A percentile compares a stretch with the other conserved stretches of the same genome.
Conservation (phyloP, 2,888 invertebrate species). For the Aproaerema taeniolella region DNA sequence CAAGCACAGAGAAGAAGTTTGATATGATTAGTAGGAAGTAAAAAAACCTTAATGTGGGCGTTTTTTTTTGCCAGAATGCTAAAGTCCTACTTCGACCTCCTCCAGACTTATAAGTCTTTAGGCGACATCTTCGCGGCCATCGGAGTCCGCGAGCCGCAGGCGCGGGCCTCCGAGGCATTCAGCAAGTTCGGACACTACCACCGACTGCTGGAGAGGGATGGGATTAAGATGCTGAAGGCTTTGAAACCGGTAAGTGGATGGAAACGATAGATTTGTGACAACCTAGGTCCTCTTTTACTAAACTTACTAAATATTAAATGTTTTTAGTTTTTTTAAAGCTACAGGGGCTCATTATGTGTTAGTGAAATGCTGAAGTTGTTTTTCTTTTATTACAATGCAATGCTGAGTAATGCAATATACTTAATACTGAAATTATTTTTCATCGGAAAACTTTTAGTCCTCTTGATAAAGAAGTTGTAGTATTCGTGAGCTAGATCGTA, state of each 20-base stretch:
- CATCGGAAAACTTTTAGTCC: too few relatives aligned
- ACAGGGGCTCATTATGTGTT: too few relatives aligned
- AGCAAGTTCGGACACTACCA: slow-evolving; percentile 96
- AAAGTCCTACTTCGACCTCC: slow-evolving; percentile 91
- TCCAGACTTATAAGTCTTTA: slow-evolving; percentile 92
- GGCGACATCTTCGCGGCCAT: slow-evolving; percentile 97
- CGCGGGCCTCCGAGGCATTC: slow-evolving; percentile 96
- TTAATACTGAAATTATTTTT: too few relatives aligned
- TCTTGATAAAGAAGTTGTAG: too few relatives aligned
- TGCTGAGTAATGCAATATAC: too few relatives aligned
- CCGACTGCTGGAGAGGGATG: slow-evolving; percentile 92
- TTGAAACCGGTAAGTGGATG: slow-evolving; percentile 92
- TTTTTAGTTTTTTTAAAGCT: too few relatives aligned
- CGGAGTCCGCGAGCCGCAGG: slow-evolving; percentile 97
- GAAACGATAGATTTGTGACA: neutral
- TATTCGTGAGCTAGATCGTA: too few relatives aligned
- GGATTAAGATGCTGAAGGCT: slow-evolving; percentile 91
- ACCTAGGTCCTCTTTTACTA: too few relatives aligned
- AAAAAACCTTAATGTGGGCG: neutral
- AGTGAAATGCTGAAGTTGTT: too few relatives aligned
- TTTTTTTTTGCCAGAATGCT: slow-evolving; percentile 63
- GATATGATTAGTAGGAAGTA: neutral
- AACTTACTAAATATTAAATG: too few relatives aligned
- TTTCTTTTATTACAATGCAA: too few relatives aligned
- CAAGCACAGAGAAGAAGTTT: too few relatives aligned